These are phyloP conservation scores for Salvelinus fontinalis DNA, from an alignment of 2,113 vertebrate genomes.

Conservation along the genomic window DNA sequence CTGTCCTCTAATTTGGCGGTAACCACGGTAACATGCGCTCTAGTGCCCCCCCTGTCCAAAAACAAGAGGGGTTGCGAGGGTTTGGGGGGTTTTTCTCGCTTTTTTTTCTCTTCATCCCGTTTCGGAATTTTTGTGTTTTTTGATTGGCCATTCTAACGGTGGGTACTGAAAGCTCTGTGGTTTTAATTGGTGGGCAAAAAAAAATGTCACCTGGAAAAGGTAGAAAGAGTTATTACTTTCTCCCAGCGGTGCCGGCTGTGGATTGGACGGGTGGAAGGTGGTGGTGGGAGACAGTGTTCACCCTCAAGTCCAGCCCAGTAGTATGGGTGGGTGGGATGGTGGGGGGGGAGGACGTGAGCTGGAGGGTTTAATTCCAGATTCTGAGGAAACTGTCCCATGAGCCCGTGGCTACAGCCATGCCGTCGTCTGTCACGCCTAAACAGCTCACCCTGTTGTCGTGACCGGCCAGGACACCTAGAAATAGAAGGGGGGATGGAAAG, in stretches of 20 bases:
- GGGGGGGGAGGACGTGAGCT: constrained; percentile 17
- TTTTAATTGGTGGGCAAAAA: constrained; percentile 73
- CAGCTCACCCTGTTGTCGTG: constrained; percentile 98
- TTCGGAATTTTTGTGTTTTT: constrained; percentile 51
- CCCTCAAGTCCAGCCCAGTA: constrained; percentile 58
- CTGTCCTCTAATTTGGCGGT: constrained; percentile 78
- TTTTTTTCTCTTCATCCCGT: constrained; percentile 19
- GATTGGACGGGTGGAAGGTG: constrained; percentile 17
- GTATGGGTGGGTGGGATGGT: neutral
- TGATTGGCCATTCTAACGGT: constrained; percentile 69
- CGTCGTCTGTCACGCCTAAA: constrained; percentile 93
- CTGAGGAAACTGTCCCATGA: constrained; percentile 99
- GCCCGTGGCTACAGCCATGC: constrained; percentile 97
- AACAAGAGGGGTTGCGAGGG: constrained; percentile 46
- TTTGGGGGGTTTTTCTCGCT: neutral
- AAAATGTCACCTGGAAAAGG: constrained; percentile 78
- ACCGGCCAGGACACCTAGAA: constrained; percentile 90
- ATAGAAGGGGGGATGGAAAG: constrained; percentile 27
- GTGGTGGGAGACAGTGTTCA: constrained; percentile 58
- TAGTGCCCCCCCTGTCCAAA: constrained; percentile 57
- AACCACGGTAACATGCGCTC: constrained; percentile 70
- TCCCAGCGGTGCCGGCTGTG: constrained; percentile 37
- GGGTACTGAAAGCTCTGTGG: constrained; percentile 71
- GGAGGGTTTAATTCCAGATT: constrained; percentile 90
- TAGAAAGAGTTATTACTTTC: constrained; percentile 14